Evolutionary conservation across 2,888 invertebrate genomes (phyloP), one percentile per base, ranked within the genome.

Genomic region (Pterobdella sp.): DNA sequence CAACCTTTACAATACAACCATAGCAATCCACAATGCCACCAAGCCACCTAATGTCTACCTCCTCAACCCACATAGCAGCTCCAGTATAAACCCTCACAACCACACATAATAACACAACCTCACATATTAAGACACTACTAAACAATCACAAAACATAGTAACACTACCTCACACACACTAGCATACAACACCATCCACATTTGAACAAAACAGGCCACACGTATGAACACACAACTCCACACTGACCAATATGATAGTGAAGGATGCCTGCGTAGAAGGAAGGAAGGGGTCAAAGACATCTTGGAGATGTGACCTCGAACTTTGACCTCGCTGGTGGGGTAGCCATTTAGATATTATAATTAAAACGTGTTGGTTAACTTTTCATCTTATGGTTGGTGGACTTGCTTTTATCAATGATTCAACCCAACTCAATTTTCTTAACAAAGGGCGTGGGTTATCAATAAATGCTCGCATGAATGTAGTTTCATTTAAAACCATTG

Each of bases 211-310:
- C 37, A 26, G 22, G 0, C 37, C 26, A n/a, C 49, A 42, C 49
- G n/a, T 4, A 68, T 1, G 32, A n/a, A 29, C 4, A 29, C 69
- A 69, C 31, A 1, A 42, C 42, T 1, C 36, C n/a, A 1, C 3
- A 65, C 71, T 22, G 78, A 84, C 85, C 85, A 85, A 76, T 80
- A 82, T 37, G 80, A 76, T 72, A 84, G 78, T 68, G 82, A 82
- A 1, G 84, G 83, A 77, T 85, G 84, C 74, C 85, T 84, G 73
- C 82, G 80, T n/a, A 85, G 79, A 26, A 83, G 81, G 78, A 81
- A 81, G 56, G 84, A 81, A 1, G 86, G 85, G 60, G 86, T 79
- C 14, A 86, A 79, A 14, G 84, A 84, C 42, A 84, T 77, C 76
- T 84, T 84, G 80, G 85, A 85, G 75, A 86, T 78, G 74, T 84